Base-by-base conservation (phyloP, 2,888 invertebrate species). In the Lapara coniferarum region DNA sequence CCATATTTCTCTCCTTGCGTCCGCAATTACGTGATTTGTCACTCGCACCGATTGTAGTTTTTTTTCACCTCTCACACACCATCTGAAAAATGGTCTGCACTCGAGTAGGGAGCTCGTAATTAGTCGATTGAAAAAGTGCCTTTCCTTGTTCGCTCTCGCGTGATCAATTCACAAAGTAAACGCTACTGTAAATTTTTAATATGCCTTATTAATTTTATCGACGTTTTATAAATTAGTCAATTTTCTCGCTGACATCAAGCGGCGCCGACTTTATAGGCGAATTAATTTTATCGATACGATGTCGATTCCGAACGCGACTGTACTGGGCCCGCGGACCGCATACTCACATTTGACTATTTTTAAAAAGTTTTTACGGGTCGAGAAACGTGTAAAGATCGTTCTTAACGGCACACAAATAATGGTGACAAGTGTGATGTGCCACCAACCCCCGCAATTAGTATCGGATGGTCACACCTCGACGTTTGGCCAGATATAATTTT, bases 21-120 rank as follows among this genome's bases (percentile, higher is more conserved):
- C 89, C 87, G 89, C 92, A 91, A 92, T 92, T 91, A 90, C 90
- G 90, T 92, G 91, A 93, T 93, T 93, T 93, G 93, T 93, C 92
- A 92, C 90, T 89, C 89, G 85, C 79, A 81, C 78, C 80, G 80
- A 81, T 83, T 80, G 77, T 75, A 55, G 66, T 83, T 80, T 88
- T 90, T 89, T 88, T 77, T 77, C 80, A 79, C 81, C 83, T 78
- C 78, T 79, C 80, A 72, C 79, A 74, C 66, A 72, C 75, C 78
- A 80, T 83, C 86, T 89, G 91, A 92, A 91, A 91, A 92, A 92
- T 92, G 87, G 84, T 80, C 83, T 79, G 77, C 83, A 85, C 87
- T 89, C 86, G 88, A 88, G 85, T 85, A 83, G 85, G 80, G 83
- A 75, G 67, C 77, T 70, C 81, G 83, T 90, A 92, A 92, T 91